Base-by-base conservation (phyloP, 2,888 invertebrate genomes). In the Megamerina dolium region DNA sequence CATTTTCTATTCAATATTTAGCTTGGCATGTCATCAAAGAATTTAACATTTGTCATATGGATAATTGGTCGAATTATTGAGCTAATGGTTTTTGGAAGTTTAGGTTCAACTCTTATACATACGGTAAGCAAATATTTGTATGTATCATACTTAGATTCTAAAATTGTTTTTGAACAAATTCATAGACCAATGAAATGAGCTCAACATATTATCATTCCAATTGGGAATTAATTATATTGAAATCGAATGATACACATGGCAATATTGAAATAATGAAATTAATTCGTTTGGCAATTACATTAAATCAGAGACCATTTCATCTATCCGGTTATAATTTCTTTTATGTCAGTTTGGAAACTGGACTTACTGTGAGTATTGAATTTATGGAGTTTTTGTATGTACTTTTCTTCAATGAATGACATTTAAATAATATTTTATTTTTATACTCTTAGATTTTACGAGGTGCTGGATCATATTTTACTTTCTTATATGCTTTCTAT, bases 401-500 rank as follows among this genome's bases (percentile, higher is more conserved):
- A n/a, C n/a, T n/a, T n/a, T n/a, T n/a, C n/a, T n/a, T n/a, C n/a
- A n/a, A n/a, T n/a, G n/a, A n/a, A n/a, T n/a, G n/a, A n/a, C n/a
- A n/a, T n/a, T n/a, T n/a, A n/a, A 5, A 27, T 8, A 10, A 10
- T 18, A 19, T 5, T 33, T 5, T 21, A 14, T 17, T 16, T n/a
- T 33, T 18, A 36, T 33, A 30, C 1, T 46, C 45, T 3, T 30
- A 55, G 58, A 46, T 56, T 27, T 40, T 58, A 35, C 51, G 51
- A 46, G 51, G 50, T 12, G 55, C 52, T 42, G 51, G 46, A 5
- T 57, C 54, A 6, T 58, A 55, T 37, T 58, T 57, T 29, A 57
- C 56, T 6, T 53, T 45, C 34, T 43, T 54, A 14, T 52, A 50
- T 43, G 49, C 54, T 12, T 55, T 55, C 41, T 48, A 49, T 30